A percentile compares a stretch with the other conserved stretches of the same genome.
Evolutionary conservation across 1,140 invertebrate genomes (phyloP).

Genomic region (Riptortus pedestris): DNA sequence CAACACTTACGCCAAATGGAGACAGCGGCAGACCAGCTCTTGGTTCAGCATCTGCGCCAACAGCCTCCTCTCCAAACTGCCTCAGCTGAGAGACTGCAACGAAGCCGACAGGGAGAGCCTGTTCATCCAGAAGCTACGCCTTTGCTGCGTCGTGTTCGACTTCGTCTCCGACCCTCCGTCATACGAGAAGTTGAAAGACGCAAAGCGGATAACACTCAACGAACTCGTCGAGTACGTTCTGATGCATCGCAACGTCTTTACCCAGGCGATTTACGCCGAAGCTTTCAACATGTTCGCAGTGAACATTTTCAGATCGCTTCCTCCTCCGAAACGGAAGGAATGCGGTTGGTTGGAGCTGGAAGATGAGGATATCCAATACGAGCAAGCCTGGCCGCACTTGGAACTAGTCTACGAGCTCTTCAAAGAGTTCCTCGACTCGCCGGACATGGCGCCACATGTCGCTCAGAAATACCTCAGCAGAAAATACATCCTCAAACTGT

Average conservation of each 20-base stretch:
- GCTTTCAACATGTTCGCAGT: slow-evolving; percentile 58
- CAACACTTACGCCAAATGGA: no score
- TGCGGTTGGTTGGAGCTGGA: slow-evolving; percentile 99
- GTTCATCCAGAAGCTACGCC: no score
- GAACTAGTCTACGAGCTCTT: slow-evolving; percentile 94
- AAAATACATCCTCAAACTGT: slow-evolving; percentile 79
- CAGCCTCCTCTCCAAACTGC: no score
- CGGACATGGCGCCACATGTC: slow-evolving; percentile 90
- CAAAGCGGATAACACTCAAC: background rate
- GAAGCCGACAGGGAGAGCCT: no score
- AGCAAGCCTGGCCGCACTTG: slow-evolving; percentile 94
- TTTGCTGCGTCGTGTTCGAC: no score
- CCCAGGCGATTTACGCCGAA: slow-evolving; percentile 8
- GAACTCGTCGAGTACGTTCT: background rate
- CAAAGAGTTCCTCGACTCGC: slow-evolving; percentile 87
- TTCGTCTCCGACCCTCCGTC: background rate
- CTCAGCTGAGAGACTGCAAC: no score
- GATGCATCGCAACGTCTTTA: background rate
- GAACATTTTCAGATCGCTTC: slow-evolving; percentile 94
- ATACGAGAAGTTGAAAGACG: background rate
- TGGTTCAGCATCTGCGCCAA: no score
- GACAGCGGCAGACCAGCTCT: no score
- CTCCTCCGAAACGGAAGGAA: slow-evolving; percentile 93
- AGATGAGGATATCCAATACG: slow-evolving; percentile 95
- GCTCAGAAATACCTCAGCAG: slow-evolving; percentile 98